These are phyloP conservation scores for Atherinosoma microstoma DNA, from an alignment of 2,797 vertebrate species.

Conservation along the genomic window DNA sequence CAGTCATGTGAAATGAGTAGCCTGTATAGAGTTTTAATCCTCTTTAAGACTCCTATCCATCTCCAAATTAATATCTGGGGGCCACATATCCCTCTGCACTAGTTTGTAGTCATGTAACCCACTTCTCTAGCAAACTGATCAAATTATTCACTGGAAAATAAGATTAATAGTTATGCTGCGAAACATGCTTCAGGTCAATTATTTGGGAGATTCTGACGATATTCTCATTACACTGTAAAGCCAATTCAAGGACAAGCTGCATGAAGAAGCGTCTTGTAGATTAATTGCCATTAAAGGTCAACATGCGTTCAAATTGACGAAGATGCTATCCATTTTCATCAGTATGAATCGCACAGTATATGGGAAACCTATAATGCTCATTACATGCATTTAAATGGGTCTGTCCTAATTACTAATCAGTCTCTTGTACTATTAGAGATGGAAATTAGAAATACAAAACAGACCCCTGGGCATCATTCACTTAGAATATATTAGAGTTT, in stretches of 20 bases:
- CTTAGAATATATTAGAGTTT: constrained; percentile 75
- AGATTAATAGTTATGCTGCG: constrained; percentile 80
- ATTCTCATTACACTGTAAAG: constrained; percentile 75
- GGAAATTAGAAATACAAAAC: constrained; percentile 84
- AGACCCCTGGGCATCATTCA: constrained; percentile 74
- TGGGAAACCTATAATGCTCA: constrained; percentile 76
- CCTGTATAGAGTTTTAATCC: constrained; percentile 83
- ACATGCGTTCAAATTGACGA: constrained; percentile 74
- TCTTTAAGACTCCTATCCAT: constrained; percentile 83
- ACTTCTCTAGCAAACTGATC: constrained; percentile 71
- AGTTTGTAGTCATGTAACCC: constrained; percentile 67
- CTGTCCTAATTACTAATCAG: constrained; percentile 83
- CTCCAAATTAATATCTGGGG: constrained; percentile 82
- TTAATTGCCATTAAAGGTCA: constrained; percentile 81
- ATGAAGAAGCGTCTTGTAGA: constrained; percentile 65
- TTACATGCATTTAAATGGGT: constrained; percentile 80
- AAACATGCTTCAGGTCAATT: constrained; percentile 79
- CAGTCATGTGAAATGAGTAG: constrained; percentile 76
- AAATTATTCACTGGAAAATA: constrained; percentile 84
- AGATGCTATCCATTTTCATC: constrained; percentile 74
- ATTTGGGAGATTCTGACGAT: constrained; percentile 78
- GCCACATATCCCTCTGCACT: constrained; percentile 71
- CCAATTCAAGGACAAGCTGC: constrained; percentile 75
- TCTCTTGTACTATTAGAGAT: constrained; percentile 84
- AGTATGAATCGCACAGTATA: constrained; percentile 55